Percentiles rank a stretch among this genome's conserved stretches.
Evolutionary conservation across 2,113 vertebrate species (phyloP).

Genomic region (Todiramphus chloris): DNA sequence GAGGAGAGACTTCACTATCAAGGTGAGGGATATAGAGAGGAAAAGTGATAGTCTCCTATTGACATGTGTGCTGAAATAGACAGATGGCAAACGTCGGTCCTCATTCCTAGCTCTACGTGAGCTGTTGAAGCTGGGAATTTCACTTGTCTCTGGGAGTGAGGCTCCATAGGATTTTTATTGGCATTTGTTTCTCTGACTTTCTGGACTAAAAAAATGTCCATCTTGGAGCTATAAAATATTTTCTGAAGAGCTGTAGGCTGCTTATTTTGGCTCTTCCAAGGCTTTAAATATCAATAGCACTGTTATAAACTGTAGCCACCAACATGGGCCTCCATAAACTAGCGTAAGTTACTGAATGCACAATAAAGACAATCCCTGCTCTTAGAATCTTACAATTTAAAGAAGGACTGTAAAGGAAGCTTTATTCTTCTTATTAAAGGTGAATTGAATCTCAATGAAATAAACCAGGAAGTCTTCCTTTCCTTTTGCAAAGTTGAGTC

Average conservation of each 20-base stretch:
- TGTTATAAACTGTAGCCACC: background rate
- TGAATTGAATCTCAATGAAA: background rate
- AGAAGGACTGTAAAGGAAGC: background rate
- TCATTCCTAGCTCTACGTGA: background rate
- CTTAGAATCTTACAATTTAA: background rate
- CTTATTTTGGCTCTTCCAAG: conserved; percentile 14
- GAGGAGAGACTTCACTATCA: background rate
- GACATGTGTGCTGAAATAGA: background rate
- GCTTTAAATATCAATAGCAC: background rate
- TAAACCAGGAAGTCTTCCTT: background rate
- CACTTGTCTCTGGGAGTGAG: background rate
- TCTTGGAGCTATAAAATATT: background rate
- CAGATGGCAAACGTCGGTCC: background rate
- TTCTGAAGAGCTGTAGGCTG: background rate
- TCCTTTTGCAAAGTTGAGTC: background rate
- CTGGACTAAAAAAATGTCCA: background rate
- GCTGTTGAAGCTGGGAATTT: background rate
- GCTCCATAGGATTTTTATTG: background rate
- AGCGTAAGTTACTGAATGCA: background rate
- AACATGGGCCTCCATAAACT: background rate
- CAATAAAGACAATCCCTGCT: background rate
- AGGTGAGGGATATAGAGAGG: background rate
- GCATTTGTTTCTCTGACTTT: background rate
- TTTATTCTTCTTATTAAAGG: background rate
- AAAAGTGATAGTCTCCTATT: background rate